phyloP scores from a whole-genome alignment of 1,140 invertebrate genomes.

The Saccostrea cuccullata region DNA sequence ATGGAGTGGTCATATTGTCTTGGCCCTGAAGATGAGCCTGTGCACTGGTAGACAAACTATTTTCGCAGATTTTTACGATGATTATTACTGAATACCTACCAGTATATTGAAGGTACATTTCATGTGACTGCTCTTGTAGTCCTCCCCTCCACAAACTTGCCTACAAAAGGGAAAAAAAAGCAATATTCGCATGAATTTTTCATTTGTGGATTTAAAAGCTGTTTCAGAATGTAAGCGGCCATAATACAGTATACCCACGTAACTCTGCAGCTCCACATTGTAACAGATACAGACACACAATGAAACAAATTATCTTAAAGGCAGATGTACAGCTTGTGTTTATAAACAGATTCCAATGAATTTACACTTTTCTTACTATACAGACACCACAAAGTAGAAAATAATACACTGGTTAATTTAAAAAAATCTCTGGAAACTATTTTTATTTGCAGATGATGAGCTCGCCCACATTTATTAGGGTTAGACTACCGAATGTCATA shows the following conservation, averaged over 20 bases:
- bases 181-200: background rate
- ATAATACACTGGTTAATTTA: background rate
- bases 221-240: background rate
- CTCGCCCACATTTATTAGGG: no score
- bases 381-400: background rate
- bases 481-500: no score
- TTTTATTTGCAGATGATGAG: no score
- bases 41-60: no score
- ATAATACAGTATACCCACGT: background rate
- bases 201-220: background rate
- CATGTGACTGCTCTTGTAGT: slow-evolving; percentile 69
- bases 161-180: slow-evolving; percentile 58
- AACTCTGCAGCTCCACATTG: slow-evolving; percentile 22
- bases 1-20: no score
- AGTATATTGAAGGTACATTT: slow-evolving; percentile 71
- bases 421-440: no score
- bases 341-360: slow-evolving; percentile 1
- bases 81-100: slow-evolving; percentile 56
- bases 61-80: no score
- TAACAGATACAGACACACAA: slow-evolving; percentile 22
- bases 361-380: background rate
- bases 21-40: no score
- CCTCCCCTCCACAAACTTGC: slow-evolving; percentile 68
- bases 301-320: slow-evolving; percentile 12
- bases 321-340: background rate